These are phyloP conservation scores for Stegostoma tigrinum DNA, from an alignment of 2,113 vertebrate species.

Conservation along the genomic window DNA sequence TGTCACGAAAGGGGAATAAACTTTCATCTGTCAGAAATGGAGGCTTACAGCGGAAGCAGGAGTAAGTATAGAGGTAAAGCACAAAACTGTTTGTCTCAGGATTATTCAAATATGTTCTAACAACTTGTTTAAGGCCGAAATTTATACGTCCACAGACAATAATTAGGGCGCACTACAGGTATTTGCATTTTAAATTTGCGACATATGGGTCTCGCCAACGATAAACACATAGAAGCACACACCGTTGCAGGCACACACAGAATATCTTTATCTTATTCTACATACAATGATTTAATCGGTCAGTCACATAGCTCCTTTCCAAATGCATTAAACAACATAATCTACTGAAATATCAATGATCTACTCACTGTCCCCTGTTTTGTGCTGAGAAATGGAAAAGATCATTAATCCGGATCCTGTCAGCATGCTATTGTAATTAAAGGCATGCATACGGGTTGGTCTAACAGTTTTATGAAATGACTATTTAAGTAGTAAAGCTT, in stretches of 20 bases:
- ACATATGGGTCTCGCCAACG: background rate
- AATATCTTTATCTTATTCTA: background rate
- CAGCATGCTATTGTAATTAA: background rate
- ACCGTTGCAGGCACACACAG: no score
- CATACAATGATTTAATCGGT: background rate
- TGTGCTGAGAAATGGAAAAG: background rate
- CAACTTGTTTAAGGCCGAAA: background rate
- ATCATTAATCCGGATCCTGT: background rate
- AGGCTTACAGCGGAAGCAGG: background rate
- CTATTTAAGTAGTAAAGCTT: background rate
- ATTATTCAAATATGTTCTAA: slow-evolving; percentile 1
- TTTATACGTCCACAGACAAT: background rate
- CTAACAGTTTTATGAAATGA: background rate
- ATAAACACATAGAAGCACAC: no score
- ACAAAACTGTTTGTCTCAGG: background rate
- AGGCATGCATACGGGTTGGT: background rate
- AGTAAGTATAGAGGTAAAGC: background rate
- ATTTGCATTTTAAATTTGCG: slow-evolving; percentile 13
- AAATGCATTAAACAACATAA: background rate
- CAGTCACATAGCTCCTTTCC: background rate
- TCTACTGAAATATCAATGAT: background rate
- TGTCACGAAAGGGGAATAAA: background rate
- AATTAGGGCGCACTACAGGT: background rate
- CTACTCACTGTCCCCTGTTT: background rate
- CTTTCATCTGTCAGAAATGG: background rate